Base-by-base conservation (phyloP, 2,888 invertebrate species). In the Epicampocera succincta region DNA sequence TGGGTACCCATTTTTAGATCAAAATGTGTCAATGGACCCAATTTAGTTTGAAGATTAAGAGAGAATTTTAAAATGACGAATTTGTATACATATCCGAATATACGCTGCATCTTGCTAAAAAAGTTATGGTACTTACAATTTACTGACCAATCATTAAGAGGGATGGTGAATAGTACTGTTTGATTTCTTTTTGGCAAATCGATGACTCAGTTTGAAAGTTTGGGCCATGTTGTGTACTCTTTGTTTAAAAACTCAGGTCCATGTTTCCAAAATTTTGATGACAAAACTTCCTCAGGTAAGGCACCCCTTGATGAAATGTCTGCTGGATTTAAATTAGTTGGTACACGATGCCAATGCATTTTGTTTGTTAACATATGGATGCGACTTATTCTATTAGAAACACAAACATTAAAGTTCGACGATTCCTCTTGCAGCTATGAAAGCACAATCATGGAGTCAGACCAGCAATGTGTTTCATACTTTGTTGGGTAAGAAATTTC, bases 321-420 rank as follows among this genome's bases (percentile, higher is more conserved):
- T 6, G 40, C 58, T 1, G 63, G 61, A 42, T 73, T 73, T 2
- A 25, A 44, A 13, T 58, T n/a, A 2, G 80, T 73, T 6, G 83
- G 76, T 1, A 84, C 76, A 52, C 81, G 44, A 25, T 71, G 65
- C 79, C 79, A 84, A 1, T n/a, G 17, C 84, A 83, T 83, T 0
- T 40, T n/a, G 25, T 46, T 38, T 0, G 83, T 83, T 9, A 83
- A 54, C 3, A 46, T 44, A 69, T 85, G 83, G 48, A 83, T 83
- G n/a, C 38, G 40, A 13, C 40, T 58, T 5, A 56, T 33, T 15
- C 33, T 33, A 2, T 33, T 56, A 1, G 54, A 5, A 33, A 56
- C 54, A 56, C 29, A 56, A 33, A 56, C 15, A 15, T 56, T 56
- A 11, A 56, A 56, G 15, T 56, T 42, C 11, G 80, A 83, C 15